Percentiles rank a stretch among this genome's conserved stretches.
Evolutionary conservation across 2,113 vertebrate genomes (phyloP).

Genomic region (Lates calcarifer): DNA sequence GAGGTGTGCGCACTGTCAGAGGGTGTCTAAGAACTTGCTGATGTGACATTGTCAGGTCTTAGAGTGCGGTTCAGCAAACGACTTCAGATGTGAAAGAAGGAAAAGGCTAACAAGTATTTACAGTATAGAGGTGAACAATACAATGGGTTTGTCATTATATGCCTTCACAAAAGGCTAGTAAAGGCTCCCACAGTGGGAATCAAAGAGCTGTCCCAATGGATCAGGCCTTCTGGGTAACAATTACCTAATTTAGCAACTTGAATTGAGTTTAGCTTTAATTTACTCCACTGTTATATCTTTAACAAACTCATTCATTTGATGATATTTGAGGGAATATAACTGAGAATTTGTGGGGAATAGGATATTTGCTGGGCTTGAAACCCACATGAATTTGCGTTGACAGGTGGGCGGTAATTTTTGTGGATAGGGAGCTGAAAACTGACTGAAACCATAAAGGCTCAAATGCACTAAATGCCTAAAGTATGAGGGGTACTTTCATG

Average conservation of each 20-base stretch:
- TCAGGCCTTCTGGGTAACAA: neutral
- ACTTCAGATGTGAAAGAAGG: neutral
- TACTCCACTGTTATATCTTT: neutral
- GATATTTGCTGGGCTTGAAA: neutral
- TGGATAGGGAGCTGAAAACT: conserved; percentile 12
- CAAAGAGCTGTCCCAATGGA: neutral
- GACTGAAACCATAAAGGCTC: conserved; percentile 5
- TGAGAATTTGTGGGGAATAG: neutral
- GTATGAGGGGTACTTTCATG: conserved; percentile 19
- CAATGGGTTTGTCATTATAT: neutral
- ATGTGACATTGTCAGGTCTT: conserved; percentile 22
- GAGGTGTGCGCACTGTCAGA: conserved; percentile 45
- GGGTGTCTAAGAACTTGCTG: conserved; percentile 48
- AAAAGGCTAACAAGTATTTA: neutral
- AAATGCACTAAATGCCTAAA: conserved; percentile 11
- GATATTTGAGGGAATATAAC: neutral
- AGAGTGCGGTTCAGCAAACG: conserved; percentile 28
- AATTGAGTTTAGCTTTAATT: neutral
- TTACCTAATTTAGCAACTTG: conserved; percentile 19
- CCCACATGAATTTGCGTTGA: conserved; percentile 5
- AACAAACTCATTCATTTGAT: neutral
- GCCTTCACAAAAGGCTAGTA: neutral
- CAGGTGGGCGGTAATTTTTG: neutral
- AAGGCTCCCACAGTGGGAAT: neutral
- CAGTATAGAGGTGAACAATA: neutral